Evolutionary conservation across 2,888 invertebrate genomes (phyloP).

Genomic region (Sarcophaga caerulescens): DNA sequence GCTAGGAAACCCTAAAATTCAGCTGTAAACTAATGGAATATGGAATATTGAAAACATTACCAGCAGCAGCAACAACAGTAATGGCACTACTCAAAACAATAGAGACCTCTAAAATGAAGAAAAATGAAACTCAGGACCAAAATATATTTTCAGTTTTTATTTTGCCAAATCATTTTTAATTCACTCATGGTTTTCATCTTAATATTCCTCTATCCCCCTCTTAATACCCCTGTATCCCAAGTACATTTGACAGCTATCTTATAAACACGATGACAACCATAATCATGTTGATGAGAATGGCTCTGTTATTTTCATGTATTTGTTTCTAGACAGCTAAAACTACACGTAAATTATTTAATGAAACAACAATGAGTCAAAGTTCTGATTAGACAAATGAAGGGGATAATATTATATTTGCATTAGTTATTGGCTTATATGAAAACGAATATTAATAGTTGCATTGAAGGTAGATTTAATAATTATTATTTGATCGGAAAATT

Average conservation of each 20-base stretch:
- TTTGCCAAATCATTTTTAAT: slow-evolving; percentile 69
- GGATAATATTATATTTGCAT: too few species aligned
- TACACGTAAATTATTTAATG: slow-evolving; percentile 74
- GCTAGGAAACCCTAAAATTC: slow-evolving; percentile 70
- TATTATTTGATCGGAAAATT: too few species aligned
- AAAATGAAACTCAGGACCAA: neutral
- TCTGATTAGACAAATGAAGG: neutral
- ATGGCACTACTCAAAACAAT: neutral
- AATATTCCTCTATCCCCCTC: slow-evolving; percentile 61
- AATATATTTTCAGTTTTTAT: neutral
- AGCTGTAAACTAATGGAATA: slow-evolving; percentile 65
- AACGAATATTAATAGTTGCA: too few species aligned
- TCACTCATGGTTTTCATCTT: slow-evolving; percentile 72
- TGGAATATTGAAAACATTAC: slow-evolving; percentile 61
- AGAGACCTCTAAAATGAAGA: neutral
- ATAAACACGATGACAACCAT: neutral
- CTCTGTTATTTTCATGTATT: neutral
- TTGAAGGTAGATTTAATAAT: too few species aligned
- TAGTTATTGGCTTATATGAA: too few species aligned
- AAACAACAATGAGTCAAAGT: slow-evolving; percentile 71
- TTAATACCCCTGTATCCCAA: slow-evolving; percentile 6
- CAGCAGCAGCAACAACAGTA: neutral
- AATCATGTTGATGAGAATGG: neutral
- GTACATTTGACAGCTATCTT: neutral
- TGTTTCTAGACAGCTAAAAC: slow-evolving; percentile 20